Evolutionary conservation across 2,113 vertebrate genomes (phyloP), one percentile per base, ranked within the genome.

Genomic region (Tragelaphus buxtoni): DNA sequence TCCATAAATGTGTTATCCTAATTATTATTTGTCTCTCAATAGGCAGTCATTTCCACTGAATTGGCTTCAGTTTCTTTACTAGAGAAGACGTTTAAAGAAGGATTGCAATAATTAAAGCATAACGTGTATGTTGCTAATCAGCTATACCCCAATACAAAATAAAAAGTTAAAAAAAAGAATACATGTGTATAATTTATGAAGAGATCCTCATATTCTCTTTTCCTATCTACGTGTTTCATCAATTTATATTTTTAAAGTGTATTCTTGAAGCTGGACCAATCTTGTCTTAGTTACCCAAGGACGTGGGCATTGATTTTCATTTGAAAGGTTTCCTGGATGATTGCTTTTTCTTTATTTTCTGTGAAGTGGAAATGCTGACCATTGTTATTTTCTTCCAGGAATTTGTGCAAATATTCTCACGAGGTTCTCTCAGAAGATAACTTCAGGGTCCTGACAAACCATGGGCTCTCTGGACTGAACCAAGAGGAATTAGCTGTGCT

Each of bases 381-480:
- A 1, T 49, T 89, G 14, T 47, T 2, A 1, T 77, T 90, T 80
- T 94, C 69, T 98, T 98, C 82, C 65, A 99, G 99, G 22, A 61
- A 79, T 35, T 61, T 94, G 22, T 99, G 99, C 94, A 99, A 98
- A 74, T 98, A 99, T 85, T 98, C 98, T 0, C 99, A 99, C 0
- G 58, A 99, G 0, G 56, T 98, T 76, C 55, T 97, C 72, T 98
- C n/a, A 0, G 97, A 82, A 1, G 95, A 97, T 7, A 99, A 99
- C 96, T 97, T 47, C 69, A 97, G n/a, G 83, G 17, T 99, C 69
- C 95, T 99, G 16, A 98, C 98, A 91, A 49, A 11, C 0, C 96
- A 99, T 1, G 95, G 96, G 39, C 93, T 99, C 35, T 98, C 96
- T 90, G 97, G 98, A 51, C 98, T 99, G 5, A 93, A 98, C 18